Conservation (phyloP, 2,797 vertebrate species). For the Hippocampus kuda region DNA sequence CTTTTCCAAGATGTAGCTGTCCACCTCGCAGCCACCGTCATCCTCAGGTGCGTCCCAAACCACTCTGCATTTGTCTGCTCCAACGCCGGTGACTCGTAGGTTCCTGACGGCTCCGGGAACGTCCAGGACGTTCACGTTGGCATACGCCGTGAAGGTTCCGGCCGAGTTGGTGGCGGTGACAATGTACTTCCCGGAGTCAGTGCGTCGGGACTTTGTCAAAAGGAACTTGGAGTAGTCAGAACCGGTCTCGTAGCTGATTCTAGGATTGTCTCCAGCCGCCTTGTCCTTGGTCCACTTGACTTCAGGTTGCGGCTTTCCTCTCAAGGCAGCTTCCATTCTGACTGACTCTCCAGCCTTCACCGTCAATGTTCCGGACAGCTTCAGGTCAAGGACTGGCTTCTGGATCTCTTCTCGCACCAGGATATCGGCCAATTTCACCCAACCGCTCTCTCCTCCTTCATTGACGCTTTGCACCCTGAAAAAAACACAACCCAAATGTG, state of each 20-base stretch:
- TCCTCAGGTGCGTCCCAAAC: constrained; percentile 92
- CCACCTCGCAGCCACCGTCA: constrained; percentile 95
- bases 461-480: constrained; percentile 90
- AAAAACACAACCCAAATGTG: neutral
- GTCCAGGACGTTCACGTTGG: constrained; percentile 87
- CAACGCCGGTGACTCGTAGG: constrained; percentile 81
- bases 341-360: constrained; percentile 92
- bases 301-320: constrained; percentile 94
- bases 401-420: constrained; percentile 90
- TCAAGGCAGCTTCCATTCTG: constrained; percentile 85
- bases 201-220: constrained; percentile 81
- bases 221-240: constrained; percentile 84
- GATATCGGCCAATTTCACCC: constrained; percentile 87
- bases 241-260: constrained; percentile 84
- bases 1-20: constrained; percentile 97
- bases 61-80: constrained; percentile 86
- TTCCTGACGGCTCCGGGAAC: constrained; percentile 88
- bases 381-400: constrained; percentile 92
- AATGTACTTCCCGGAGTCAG: constrained; percentile 87
- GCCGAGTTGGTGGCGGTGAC: constrained; percentile 88
- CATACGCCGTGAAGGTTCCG: constrained; percentile 89
- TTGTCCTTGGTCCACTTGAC: constrained; percentile 93
- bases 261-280: constrained; percentile 83
- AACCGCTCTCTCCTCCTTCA: constrained; percentile 90
- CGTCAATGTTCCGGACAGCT: constrained; percentile 78